Evolutionary conservation across 2,113 vertebrate species (phyloP), one percentile per base, ranked within the genome.

Genomic region (Callipepla squamata): DNA sequence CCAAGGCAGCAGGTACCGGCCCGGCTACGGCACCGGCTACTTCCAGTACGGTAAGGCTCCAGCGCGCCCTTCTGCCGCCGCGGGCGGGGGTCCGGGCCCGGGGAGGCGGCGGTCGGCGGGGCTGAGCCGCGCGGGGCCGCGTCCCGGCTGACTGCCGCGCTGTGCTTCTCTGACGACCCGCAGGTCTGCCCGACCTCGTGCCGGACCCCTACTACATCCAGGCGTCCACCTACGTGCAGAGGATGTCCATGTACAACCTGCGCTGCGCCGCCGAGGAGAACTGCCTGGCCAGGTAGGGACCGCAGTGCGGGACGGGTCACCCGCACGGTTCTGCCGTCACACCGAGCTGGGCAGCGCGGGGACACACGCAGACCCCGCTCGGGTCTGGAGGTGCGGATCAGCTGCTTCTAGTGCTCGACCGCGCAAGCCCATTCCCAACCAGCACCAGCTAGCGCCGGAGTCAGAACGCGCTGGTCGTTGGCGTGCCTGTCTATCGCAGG

Each of bases 161-260:
- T 93, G 88, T 97, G 87, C 94, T 93, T 83, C 87, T 95, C 93
- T 95, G 80, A 89, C 96, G 91, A 90, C 90, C 51, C 97, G 58
- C 98, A 99, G 99, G 99, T 97, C 98, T 99, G 50, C 99, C 99
- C 84, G 99, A 99, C 97, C 97, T 99, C 98, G 98, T 99, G 84
- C 98, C 99, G 45, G 99, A 99, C 92, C 98, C 99, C 7, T 98
- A 98, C 96, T 99, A 99, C 97, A 98, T 99, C 96, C 99, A 99
- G 97, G 97, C 98, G 26, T 98, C 98, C 85, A 98, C 98, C 0
- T 99, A 99, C 9, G 97, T 99, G 77, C 99, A 99, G 97, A 98
- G 98, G 91, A 95, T 98, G 80, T 95, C 99, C 80, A 99, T 99
- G 99, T 99, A 99, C 97, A 99, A 97, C 95, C 97, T 99, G 82